Percentiles rank a stretch among this genome's conserved stretches.
Conservation (phyloP, 1,140 invertebrate species). For the Bombus pascuorum region DNA sequence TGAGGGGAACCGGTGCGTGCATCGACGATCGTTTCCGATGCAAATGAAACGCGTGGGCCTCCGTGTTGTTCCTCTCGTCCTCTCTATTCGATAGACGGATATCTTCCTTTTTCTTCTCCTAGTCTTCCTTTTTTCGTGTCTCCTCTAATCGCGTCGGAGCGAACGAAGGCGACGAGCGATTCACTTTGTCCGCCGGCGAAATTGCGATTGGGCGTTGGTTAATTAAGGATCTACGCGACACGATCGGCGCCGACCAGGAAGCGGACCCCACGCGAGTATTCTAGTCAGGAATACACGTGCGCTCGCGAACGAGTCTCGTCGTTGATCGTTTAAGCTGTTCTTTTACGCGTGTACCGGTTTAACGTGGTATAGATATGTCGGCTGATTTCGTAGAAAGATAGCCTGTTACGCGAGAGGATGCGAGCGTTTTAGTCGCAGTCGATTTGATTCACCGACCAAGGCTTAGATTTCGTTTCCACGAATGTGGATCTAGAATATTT, state of each 20-base stretch:
- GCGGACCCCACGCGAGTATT: slow-evolving; percentile 18
- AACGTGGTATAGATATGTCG: too few relatives aligned
- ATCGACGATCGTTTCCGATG: slow-evolving; percentile 54
- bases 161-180: slow-evolving; percentile 13
- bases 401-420: not conserved
- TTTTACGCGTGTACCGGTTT: not conserved
- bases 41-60: slow-evolving; percentile 64
- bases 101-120: too few relatives aligned
- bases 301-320: not conserved
- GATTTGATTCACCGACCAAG: not conserved
- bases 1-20: slow-evolving; percentile 54
- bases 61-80: not conserved
- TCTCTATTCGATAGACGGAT: not conserved
- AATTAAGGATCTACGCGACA: slow-evolving; percentile 54
- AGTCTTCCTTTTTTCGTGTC: not conserved
- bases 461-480: not conserved
- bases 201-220: slow-evolving; percentile 62
- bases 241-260: slow-evolving; percentile 56
- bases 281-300: slow-evolving; percentile 7
- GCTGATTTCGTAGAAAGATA: not conserved
- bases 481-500: not conserved
- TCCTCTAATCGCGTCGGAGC: slow-evolving; percentile 35
- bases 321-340: slow-evolving; percentile 6
- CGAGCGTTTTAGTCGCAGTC: not conserved
- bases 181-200: slow-evolving; percentile 42